A percentile compares a stretch with the other conserved stretches of the same genome.
These are phyloP conservation scores for Bergia puertoricense DNA, from an alignment of 92 coral and sea anemone species.

Conservation along the genomic window DNA sequence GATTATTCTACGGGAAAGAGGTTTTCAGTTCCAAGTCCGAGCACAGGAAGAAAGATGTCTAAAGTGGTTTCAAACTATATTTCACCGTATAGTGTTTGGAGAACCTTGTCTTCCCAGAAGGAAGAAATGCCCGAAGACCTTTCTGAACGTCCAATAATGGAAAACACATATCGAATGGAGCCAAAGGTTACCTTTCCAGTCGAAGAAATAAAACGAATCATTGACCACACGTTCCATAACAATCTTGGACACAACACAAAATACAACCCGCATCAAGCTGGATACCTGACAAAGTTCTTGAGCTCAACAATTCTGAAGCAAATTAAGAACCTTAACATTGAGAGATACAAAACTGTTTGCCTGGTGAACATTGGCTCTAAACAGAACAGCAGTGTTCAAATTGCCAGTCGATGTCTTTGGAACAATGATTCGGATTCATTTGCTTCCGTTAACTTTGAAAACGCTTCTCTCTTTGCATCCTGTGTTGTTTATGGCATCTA, in stretches of 20 bases:
- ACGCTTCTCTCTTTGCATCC: conserved; percentile 64
- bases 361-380: conserved; percentile 76
- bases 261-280: conserved; percentile 52
- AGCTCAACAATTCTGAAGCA: conserved; percentile 78
- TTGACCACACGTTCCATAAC: conserved; percentile 57
- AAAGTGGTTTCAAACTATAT: conserved; percentile 35
- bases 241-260: conserved; percentile 48
- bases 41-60: conserved; percentile 38
- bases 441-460: conserved; percentile 78
- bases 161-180: conserved; percentile 89
- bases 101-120: conserved; percentile 33
- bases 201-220: conserved; percentile 64
- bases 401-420: conserved; percentile 95
- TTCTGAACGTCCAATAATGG: conserved; percentile 18
- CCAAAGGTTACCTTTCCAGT: conserved; percentile 76
- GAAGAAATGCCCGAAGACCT: conserved; percentile 3
- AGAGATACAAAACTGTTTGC: conserved; percentile 84
- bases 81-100: conserved; percentile 63
- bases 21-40: not conserved
- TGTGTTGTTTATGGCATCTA: conserved; percentile 89
- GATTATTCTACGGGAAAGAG: not conserved
- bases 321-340: conserved; percentile 68
- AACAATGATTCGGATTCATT: conserved; percentile 77
- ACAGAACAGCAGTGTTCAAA: conserved; percentile 57
- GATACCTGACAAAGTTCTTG: conserved; percentile 69